Base-by-base conservation (phyloP, 2,888 invertebrate species). In the Caenorhabditis sp. region DNA sequence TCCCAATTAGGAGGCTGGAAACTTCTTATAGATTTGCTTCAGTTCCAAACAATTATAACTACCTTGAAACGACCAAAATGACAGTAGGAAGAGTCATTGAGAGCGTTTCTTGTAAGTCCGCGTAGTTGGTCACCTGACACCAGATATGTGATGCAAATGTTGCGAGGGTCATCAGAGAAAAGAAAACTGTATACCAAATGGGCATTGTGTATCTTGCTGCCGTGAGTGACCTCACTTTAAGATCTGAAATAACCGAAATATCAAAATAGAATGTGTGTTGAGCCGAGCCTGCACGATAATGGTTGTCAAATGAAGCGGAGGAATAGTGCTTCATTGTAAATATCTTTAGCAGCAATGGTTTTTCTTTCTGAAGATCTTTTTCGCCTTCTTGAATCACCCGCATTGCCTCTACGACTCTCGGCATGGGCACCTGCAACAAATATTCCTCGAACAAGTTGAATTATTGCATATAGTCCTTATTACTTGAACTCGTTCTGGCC, bases 61-160 rank as follows among this genome's bases (percentile, higher is more conserved):
- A 82, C 83, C 83, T 84, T 11, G 85, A 82, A 8, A 84, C 13
- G 2, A 83, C 80, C 9, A 82, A 53, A 17, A 82, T 76, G 20
- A 84, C 53, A 11, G 78, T 81, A 0, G 79, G 81, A 11, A 82
- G 37, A 8, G 72, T 46, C 32, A 81, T 56, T 5, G 62, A 61
- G n/a, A 84, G 58, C 20, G 71, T 76, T n/a, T 70, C 68, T 37
- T 83, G 80, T 41, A 85, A 62, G 43, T 72, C 80, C 11, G 71
- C 46, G 43, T 68, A 84, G 65, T 85, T 85, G 15, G 83, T 81
- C 22, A 80, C 79, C 62, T 84, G 84, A n/a, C 81, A 83, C 85
- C 85, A 85, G 30, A 84, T 77, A 39, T 85, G 85, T n/a, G 83
- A 82, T 9, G 70, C 76, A 61, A 83, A 80, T 9, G 84, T 84